Evolutionary conservation across 2,797 vertebrate genomes (phyloP).

Genomic region (Chiloscyllium punctatum): DNA sequence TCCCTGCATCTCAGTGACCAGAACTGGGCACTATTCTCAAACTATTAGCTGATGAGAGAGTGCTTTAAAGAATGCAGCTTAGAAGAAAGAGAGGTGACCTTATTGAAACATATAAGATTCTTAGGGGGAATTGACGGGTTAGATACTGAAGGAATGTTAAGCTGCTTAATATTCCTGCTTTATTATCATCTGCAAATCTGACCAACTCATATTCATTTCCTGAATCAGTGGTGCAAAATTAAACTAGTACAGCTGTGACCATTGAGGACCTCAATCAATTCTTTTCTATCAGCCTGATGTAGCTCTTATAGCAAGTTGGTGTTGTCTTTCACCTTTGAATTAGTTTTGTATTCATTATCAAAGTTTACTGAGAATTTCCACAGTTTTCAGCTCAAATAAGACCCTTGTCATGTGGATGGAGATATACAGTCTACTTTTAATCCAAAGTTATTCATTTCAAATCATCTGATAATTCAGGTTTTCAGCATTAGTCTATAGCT

Average conservation of each 20-base stretch:
- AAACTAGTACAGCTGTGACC: background rate
- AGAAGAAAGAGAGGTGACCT: too few species aligned
- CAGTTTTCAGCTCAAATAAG: background rate
- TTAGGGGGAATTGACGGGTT: too few species aligned
- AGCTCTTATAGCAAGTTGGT: background rate
- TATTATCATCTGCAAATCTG: background rate
- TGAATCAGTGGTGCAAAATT: background rate
- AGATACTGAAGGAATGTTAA: background rate
- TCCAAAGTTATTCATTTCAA: background rate
- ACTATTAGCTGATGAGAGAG: too few species aligned
- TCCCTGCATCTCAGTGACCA: too few species aligned
- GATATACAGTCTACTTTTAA: background rate
- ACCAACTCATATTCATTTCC: background rate
- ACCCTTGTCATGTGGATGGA: background rate
- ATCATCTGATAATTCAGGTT: background rate
- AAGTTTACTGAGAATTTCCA: background rate
- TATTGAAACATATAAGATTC: too few species aligned
- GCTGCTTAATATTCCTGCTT: background rate
- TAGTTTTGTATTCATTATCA: background rate
- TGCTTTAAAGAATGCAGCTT: too few species aligned
- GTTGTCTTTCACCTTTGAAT: background rate
- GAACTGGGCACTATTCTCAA: too few species aligned
- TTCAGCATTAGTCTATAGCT: background rate
- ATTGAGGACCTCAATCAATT: background rate
- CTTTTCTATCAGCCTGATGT: background rate